A percentile compares a stretch with the other conserved stretches of the same genome.
phyloP scores from a whole-genome alignment of 2,888 invertebrate species.

The Lottia scabra region DNA sequence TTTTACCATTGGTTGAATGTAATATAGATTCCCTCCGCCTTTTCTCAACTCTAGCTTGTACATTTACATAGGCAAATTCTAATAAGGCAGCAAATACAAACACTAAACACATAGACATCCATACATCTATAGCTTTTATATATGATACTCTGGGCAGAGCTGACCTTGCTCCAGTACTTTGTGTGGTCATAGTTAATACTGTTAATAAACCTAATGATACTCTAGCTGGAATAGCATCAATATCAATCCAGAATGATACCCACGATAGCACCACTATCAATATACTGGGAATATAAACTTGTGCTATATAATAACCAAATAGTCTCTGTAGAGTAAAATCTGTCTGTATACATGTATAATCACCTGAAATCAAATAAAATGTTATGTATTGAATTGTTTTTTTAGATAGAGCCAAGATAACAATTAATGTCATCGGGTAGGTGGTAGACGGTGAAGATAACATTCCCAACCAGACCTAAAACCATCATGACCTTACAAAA shows the following conservation, averaged over 20 bases:
- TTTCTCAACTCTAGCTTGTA: constrained; percentile 16
- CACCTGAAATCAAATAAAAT: constrained; percentile 10
- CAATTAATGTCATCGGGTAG: too few species aligned
- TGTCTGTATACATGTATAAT: constrained; percentile 30
- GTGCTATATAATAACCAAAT: constrained; percentile 79
- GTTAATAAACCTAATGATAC: constrained; percentile 36
- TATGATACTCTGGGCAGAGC: constrained; percentile 33
- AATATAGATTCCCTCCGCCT: constrained; percentile 12
- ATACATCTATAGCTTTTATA: too few species aligned
- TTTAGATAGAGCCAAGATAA: too few species aligned
- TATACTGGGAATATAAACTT: constrained; percentile 72
- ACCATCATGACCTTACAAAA: too few species aligned
- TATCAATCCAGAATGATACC: constrained; percentile 76
- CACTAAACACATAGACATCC: constrained; percentile 23
- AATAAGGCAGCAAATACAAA: constrained; percentile 28
- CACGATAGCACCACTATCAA: constrained; percentile 72
- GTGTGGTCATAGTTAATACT: constrained; percentile 37
- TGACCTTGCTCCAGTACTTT: constrained; percentile 32
- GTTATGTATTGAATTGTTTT: too few species aligned
- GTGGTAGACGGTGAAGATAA: too few species aligned
- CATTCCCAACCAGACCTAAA: too few species aligned
- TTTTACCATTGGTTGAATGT: not conserved
- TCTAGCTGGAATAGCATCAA: constrained; percentile 35
- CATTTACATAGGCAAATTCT: constrained; percentile 30
- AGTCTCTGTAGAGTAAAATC: constrained; percentile 84